Base-by-base conservation (phyloP, 2,113 vertebrate species). In the Cervus canadensis region DNA sequence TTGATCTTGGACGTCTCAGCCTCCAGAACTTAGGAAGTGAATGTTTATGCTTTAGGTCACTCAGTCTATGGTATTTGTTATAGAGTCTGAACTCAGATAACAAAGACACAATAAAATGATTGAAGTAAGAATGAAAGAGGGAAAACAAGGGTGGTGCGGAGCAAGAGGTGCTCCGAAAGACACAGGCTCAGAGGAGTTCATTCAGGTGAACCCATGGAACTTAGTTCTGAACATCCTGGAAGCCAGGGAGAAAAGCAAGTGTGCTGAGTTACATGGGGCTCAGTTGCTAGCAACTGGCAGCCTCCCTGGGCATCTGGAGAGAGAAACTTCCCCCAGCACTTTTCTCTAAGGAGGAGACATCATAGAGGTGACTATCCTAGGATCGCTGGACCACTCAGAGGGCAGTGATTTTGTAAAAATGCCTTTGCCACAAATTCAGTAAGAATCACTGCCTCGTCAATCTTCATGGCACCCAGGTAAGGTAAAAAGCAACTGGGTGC, bases 371-470 rank as follows among this genome's bases (percentile, higher is more conserved):
- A 45, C 57, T n/a, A 36, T 23, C 71, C 26, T 4, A 19, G 62
- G 26, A 54, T 45, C 26, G 1, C 1, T 1, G 4, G 17, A 26
- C 85, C 33, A 16, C 83, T 93, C 33, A 50, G 21, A 50, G 45
- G 71, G 36, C 45, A 36, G 56, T 28, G 36, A 64, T 59, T 40
- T 33, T 83, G 30, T 94, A 59, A n/a, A 71, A 57, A 12, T 45
- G 43, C 28, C 76, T 48, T 85, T 15, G 8, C 10, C 45, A 26
- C 21, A 64, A 26, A 28, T 43, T 56, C 40, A 48, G 16, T 25
- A 11, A 25, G 5, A 7, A 3, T 19, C 25, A 15, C 57, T 40
- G 0, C 40, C 25, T 45, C 8, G 2, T 12, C 33, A 28, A 0
- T 30, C 7, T 60, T 79, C 45, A 12, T 4, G 43, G 30, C 54